These are phyloP conservation scores for Papilio aristodemus DNA, from an alignment of 1,140 invertebrate genomes.

Conservation along the genomic window DNA sequence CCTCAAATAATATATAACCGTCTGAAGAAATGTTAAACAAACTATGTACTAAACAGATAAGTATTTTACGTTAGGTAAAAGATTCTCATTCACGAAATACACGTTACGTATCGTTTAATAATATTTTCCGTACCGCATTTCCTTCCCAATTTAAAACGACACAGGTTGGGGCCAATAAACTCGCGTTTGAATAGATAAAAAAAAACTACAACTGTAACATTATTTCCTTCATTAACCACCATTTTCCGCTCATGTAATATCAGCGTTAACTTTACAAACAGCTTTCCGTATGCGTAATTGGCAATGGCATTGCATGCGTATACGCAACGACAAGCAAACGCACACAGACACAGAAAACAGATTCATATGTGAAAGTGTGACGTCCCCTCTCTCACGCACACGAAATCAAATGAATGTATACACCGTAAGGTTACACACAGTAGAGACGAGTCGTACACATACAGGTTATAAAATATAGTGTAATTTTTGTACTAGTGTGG, in stretches of 20 bases:
- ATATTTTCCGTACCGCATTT: conserved; percentile 38
- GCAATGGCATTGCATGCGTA: conserved; percentile 77
- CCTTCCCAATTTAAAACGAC: conserved; percentile 35
- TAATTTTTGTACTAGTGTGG: conserved; percentile 51
- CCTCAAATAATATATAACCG: too few species aligned
- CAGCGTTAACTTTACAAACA: conserved; percentile 61
- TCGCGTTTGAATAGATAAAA: conserved; percentile 40
- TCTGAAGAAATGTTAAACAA: background rate
- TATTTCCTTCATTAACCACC: conserved; percentile 57
- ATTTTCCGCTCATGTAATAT: conserved; percentile 75
- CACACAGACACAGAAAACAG: conserved; percentile 33
- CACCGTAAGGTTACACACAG: conserved; percentile 35
- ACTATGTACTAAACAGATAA: background rate
- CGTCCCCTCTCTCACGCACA: conserved; percentile 49
- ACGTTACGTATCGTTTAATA: background rate
- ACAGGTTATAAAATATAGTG: conserved; percentile 39
- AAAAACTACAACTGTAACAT: conserved; percentile 43
- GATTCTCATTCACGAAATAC: background rate
- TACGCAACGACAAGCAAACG: conserved; percentile 66
- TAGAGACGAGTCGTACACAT: conserved; percentile 37
- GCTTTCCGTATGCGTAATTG: conserved; percentile 69
- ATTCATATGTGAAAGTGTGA: conserved; percentile 43
- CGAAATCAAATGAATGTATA: conserved; percentile 29
- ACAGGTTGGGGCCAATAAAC: conserved; percentile 38
- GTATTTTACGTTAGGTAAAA: background rate